Evolutionary conservation across 2,888 invertebrate species (phyloP), one percentile per base, ranked within the genome.

Genomic region (Ophion obscuratus): DNA sequence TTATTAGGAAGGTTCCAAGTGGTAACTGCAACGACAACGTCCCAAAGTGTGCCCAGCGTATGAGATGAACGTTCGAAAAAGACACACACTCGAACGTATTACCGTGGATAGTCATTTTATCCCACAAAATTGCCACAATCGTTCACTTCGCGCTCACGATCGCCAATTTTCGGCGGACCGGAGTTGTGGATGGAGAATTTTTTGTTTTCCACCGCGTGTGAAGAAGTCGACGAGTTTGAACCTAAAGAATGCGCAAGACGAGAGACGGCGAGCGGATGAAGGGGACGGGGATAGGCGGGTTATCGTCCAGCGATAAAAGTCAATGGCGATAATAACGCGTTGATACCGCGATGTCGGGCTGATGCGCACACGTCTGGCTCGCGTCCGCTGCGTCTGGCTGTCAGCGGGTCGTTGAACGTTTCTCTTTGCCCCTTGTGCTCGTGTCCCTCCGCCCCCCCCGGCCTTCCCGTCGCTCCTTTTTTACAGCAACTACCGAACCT

Each of bases 341-440:
- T 86, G 86, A 87, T 87, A 87, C 83, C 84, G 81, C 84, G 83
- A 85, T 81, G 83, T 53, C 94, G 93, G 89, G 94, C 94, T 93
- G 94, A 93, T 93, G 94, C 94, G 90, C 94, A 90, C 94, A 94
- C 94, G 94, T 94, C 93, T 94, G 94, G 94, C 94, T 94, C 94
- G 95, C 95, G 94, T 91, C 91, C 91, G 92, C 90, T 81, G 62
- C 87, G 89, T 89, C 88, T 92, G 91, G 89, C 91, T 91, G 92
- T 92, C 92, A 92, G 89, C 95, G 95, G 95, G 92, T 92, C 92
- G 91, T 92, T 92, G 92, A 92, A 91, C 92, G 91, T 87, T 94
- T 95, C 95, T 95, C 95, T 95, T 96, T 96, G 89, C 88, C 47
- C 47, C 70, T 62, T 36, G 57, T 95, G 95, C 96, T 95, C 95